Evolutionary conservation across 2,888 invertebrate genomes (phyloP), one percentile per base, ranked within the genome.

Genomic region (Drosophila robusta): DNA sequence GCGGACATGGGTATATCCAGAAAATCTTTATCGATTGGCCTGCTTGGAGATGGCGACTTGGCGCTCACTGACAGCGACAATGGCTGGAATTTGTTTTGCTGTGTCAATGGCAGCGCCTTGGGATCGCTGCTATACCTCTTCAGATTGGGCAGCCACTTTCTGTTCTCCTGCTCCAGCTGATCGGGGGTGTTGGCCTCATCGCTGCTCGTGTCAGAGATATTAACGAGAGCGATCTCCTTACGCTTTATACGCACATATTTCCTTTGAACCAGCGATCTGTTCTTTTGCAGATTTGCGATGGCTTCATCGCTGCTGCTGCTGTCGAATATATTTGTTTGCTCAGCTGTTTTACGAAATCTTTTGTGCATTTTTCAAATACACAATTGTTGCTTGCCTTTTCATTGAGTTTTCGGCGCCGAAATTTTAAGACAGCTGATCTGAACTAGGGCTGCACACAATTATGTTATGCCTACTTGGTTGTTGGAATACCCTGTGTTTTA

Each of bases 391-490:
- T n/a, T 11, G 18, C 16, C 11, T 34, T 39, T 29, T 18, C 22
- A 24, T 44, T 34, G 29, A 29, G 26, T 36, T 38, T 1, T 7
- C 2, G 22, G 62, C 77, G 75, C 58, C n/a, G 4, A 50, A 16
- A 52, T 62, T 76, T 32, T 0, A 70, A 66, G 49, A 41, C 75
- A 75, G 73, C 75, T 75, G 75, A 42, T 71, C 24, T 16, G 0
- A n/a, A 8, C 34, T 39, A 76, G 77, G 75, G 75, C 32, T 60
- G 32, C 44, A 62, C 5, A 46, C 24, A 18, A 7, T 3, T 4
- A 4, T 12, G 14, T 4, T 18, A 38, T 8, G 16, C 1, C 49
- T 11, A 16, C 6, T 9, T 12, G 22, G 8, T 8, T 24, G 11
- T n/a, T 32, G 11, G 4, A n/a, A 54, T 29, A 52, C 22, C 34